Evolutionary conservation across 2,888 invertebrate species (phyloP), one percentile per base, ranked within the genome.

Genomic region (Mactromeris polynyma): DNA sequence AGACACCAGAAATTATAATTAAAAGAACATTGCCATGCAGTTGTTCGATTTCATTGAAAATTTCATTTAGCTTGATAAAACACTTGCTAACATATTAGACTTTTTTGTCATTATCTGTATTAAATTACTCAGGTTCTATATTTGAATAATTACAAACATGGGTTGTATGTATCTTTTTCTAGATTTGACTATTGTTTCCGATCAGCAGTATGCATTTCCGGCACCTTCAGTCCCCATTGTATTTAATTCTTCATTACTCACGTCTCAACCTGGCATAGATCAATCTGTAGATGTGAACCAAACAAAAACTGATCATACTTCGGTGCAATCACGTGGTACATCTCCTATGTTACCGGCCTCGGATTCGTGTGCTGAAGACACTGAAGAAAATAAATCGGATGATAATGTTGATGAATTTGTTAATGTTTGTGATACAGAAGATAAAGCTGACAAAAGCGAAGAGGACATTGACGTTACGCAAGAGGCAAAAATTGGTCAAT

Each of bases 271-370:
- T 42, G 58, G 91, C 58, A 88, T 92, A 4, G 90, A 93, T 69
- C 40, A 89, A 9, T 81, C 82, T 51, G 85, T 88, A 7, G 92
- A 90, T 17, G 90, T 91, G 2, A 89, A 87, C 46, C 85, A 82
- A 26, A 81, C 92, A 36, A 95, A 94, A 90, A 89, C 92, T 0
- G 95, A 95, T 77, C 87, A 88, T 21, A 92, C 95, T 46, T 90
- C 92, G 21, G 93, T 95, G 42, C 94, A 95, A 90, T 96, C 95
- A 80, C 92, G 95, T 31, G 95, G 95, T n/a, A 95, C 95, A 0
- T 96, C 95, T 21, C 95, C 95, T 11, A 95, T 95, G 93, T 89
- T 94, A 86, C 94, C 95, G 46, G 94, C 94, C 21, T 93, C 87
- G 21, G 93, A 93, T 85, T 90, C 89, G 0, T 90, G 88, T 17